Percentiles rank a stretch among this genome's conserved stretches.
These are phyloP conservation scores for Diachrysia chrysitis DNA, from an alignment of 2,888 invertebrate genomes.

Conservation along the genomic window DNA sequence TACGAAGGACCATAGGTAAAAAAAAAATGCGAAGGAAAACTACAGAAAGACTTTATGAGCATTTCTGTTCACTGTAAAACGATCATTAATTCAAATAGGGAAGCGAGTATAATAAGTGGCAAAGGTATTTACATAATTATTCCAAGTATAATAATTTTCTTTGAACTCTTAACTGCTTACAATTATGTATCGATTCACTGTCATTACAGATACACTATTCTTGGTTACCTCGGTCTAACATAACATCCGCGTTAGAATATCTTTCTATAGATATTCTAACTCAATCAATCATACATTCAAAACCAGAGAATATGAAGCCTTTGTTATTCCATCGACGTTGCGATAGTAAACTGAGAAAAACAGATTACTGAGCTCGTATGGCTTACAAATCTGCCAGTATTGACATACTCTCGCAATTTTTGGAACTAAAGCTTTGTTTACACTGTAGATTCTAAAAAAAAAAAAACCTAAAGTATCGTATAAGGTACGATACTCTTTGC, in stretches of 20 bases:
- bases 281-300: neutral
- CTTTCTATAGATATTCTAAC: neutral
- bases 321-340: conserved; percentile 23
- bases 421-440: conserved; percentile 37
- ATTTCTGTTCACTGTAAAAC: neutral
- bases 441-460: conserved; percentile 23
- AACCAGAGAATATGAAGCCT: neutral
- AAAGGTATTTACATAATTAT: conserved; percentile 1
- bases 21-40: too few species aligned
- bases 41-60: too few species aligned
- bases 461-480: neutral
- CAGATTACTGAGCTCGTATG: conserved; percentile 40
- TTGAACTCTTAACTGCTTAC: neutral
- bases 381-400: conserved; percentile 30
- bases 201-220: neutral
- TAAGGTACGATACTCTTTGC: too few species aligned
- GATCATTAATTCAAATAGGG: neutral
- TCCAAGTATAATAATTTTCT: conserved; percentile 2
- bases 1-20: too few species aligned
- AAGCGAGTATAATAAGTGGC: neutral
- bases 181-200: neutral
- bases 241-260: conserved; percentile 4
- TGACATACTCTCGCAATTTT: conserved; percentile 49
- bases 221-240: neutral
- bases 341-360: conserved; percentile 46